These are phyloP conservation scores for Tetramorium alpestre DNA, from an alignment of 1,140 invertebrate genomes.

Conservation along the genomic window DNA sequence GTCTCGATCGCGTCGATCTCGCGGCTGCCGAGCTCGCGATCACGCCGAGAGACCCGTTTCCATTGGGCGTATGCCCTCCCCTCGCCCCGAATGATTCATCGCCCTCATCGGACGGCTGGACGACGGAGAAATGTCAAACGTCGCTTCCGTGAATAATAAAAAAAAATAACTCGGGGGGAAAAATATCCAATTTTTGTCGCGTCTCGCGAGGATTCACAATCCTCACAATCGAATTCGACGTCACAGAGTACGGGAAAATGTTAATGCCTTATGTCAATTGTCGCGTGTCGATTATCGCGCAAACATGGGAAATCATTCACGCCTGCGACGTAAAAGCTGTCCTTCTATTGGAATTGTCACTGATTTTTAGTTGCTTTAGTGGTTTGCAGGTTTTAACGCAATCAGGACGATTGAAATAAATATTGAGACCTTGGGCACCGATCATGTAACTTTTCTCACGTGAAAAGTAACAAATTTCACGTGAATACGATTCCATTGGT, in stretches of 20 bases:
- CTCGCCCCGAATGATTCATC: conserved; percentile 69
- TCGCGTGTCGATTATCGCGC: background rate
- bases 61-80: conserved; percentile 70
- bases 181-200: background rate
- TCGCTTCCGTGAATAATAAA: no score
- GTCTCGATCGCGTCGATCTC: background rate
- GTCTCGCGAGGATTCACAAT: background rate
- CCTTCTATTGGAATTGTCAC: background rate
- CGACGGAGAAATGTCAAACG: conserved; percentile 51
- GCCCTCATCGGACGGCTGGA: conserved; percentile 51
- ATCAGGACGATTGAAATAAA: background rate
- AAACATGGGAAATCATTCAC: background rate
- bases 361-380: background rate
- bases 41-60: conserved; percentile 78
- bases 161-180: background rate
- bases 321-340: background rate
- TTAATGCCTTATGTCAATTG: background rate
- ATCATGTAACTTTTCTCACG: no score
- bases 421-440: background rate
- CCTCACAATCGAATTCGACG: background rate
- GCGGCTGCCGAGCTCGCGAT: background rate
- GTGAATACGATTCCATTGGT: no score
- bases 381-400: background rate
- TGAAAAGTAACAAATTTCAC: no score
- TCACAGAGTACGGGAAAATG: background rate